phyloP scores from a whole-genome alignment of 2,888 invertebrate genomes.

The Helleia helle region DNA sequence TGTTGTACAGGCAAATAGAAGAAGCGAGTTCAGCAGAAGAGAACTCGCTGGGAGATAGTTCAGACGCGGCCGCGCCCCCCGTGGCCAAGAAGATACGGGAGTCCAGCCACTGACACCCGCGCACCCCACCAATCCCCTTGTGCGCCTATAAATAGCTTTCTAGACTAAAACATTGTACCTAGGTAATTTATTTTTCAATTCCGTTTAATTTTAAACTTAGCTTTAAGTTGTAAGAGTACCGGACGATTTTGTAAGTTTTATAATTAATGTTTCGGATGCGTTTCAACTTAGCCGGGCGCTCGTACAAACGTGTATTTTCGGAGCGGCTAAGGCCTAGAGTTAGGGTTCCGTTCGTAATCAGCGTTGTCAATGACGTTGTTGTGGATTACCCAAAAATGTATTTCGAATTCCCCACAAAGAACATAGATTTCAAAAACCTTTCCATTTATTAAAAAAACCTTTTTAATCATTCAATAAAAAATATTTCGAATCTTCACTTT shows the following conservation, averaged over 20 bases:
- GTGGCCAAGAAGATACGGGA: constrained; percentile 60
- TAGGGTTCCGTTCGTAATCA: too few species aligned
- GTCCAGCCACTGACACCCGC: constrained; percentile 63
- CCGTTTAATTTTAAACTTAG: constrained; percentile 74
- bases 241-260: constrained; percentile 76
- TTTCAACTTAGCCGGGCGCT: constrained; percentile 41
- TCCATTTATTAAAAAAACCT: too few species aligned
- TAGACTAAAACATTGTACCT: constrained; percentile 74
- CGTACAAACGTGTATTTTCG: constrained; percentile 51
- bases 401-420: too few species aligned
- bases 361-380: too few species aligned
- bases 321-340: too few species aligned
- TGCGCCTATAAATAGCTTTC: constrained; percentile 68
- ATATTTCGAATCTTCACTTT: too few species aligned
- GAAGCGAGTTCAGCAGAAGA: constrained; percentile 71
- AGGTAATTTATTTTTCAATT: constrained; percentile 76
- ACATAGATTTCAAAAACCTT: too few species aligned
- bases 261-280: constrained; percentile 62
- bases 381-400: too few species aligned
- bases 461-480: too few species aligned
- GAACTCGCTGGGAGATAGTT: constrained; percentile 63
- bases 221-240: constrained; percentile 66
- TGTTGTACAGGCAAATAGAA: constrained; percentile 51
- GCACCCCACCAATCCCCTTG: constrained; percentile 51
- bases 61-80: constrained; percentile 45